These are phyloP conservation scores for Enteromius argenteus DNA, from an alignment of 2,797 vertebrate genomes.

Conservation along the genomic window DNA sequence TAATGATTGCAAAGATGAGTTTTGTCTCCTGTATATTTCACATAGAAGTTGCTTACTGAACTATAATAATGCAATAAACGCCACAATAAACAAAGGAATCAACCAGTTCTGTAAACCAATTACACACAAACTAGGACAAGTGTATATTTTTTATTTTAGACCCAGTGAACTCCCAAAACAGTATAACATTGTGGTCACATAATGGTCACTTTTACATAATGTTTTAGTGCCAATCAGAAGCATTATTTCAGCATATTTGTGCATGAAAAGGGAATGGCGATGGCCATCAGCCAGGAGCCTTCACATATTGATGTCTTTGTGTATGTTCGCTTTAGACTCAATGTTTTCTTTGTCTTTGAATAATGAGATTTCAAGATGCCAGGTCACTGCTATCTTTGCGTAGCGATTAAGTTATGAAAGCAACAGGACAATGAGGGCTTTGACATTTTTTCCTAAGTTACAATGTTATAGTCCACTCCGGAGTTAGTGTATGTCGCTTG, in stretches of 20 bases:
- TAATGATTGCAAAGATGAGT: background rate
- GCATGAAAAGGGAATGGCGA: conserved; percentile 36
- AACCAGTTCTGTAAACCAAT: conserved; percentile 11
- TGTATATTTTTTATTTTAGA: conserved; percentile 37
- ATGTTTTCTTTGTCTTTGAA: conserved; percentile 52
- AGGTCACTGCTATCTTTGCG: background rate
- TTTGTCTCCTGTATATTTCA: background rate
- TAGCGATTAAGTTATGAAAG: conserved; percentile 35
- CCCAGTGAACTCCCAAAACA: conserved; percentile 39
- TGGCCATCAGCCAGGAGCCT: conserved; percentile 28
- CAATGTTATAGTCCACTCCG: background rate
- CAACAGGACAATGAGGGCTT: conserved; percentile 17
- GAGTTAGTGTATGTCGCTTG: background rate
- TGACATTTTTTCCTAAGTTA: background rate
- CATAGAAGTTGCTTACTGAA: background rate
- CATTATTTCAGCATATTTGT: conserved; percentile 50
- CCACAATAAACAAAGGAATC: background rate
- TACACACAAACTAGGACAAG: conserved; percentile 33
- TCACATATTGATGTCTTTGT: conserved; percentile 42
- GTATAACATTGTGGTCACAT: conserved; percentile 20
- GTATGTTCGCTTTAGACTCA: conserved; percentile 24
- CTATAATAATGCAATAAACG: background rate
- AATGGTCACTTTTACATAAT: conserved; percentile 43
- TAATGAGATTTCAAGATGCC: conserved; percentile 40
- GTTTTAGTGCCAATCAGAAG: conserved; percentile 28